phyloP scores from a whole-genome alignment of 53 echinoderm and acorn worm species.

The Actinopyga echinites region DNA sequence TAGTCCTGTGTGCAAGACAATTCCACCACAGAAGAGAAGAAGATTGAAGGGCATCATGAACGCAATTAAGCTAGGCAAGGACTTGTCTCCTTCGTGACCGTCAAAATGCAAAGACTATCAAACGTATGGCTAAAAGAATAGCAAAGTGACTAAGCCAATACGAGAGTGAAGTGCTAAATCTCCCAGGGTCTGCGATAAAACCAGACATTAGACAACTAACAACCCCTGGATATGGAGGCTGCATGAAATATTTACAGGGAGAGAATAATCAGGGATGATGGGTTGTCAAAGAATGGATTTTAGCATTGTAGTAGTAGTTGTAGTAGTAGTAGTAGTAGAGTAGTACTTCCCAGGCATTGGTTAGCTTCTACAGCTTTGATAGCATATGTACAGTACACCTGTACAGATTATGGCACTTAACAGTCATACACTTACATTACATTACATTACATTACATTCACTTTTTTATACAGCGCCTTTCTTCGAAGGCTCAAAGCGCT shows the following conservation, averaged over 20 bases:
- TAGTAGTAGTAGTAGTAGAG: not conserved
- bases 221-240: constrained; percentile 29
- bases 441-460: too few species aligned
- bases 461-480: too few species aligned
- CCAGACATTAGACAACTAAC: not conserved
- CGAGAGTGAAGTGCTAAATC: constrained; percentile 24
- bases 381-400: too few species aligned
- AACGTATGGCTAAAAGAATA: constrained; percentile 41
- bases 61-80: constrained; percentile 37
- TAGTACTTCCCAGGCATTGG: not conserved
- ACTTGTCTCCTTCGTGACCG: constrained; percentile 25
- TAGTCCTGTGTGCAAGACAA: not conserved
- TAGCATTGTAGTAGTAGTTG: not conserved
- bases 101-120: constrained; percentile 34
- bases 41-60: constrained; percentile 26
- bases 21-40: not conserved
- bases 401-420: too few species aligned
- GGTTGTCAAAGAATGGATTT: constrained; percentile 11
- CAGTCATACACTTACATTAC: too few species aligned
- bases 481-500: too few species aligned
- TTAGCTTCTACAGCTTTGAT: too few species aligned
- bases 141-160: constrained; percentile 47
- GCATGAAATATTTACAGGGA: constrained; percentile 39
- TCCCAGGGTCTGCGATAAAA: constrained; percentile 35
- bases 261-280: constrained; percentile 29